Evolutionary conservation across 2,113 vertebrate species (phyloP), one percentile per base, ranked within the genome.

Genomic region (Tachysurus fulvidraco): DNA sequence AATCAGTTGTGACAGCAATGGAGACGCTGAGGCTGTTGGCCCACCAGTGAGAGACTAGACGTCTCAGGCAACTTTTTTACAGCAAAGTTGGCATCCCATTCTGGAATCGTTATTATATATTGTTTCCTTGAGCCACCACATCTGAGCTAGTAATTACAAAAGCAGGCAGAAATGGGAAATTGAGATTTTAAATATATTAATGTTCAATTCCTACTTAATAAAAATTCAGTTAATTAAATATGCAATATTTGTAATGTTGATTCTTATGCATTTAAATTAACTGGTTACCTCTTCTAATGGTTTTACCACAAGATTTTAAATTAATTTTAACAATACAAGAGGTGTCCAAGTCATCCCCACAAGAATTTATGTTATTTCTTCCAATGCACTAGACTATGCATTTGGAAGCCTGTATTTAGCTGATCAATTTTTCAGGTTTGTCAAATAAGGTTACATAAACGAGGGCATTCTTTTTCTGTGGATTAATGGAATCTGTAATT

Each of bases 1-100:
- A 94, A 94, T 92, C 91, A 92, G 90, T 93, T 93, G 90, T 94
- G 93, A 94, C 93, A 94, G 92, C 90, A 91, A 89, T 90, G 92
- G 94, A 93, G 93, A 93, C 92, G 81, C 91, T 89, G 90, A 91
- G 92, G 92, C 89, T 86, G 92, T 46, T 19, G 91, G 92, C 91
- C 89, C 81, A 91, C 92, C 90, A 0, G 81, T 13, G 19, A 81
- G 90, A 88, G 89, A 86, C 80, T 81, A 86, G 85, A 90, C 69
- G 69, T 44, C 69, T 92, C 90, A 73, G 90, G 90, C 86, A 90
- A 92, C 89, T 81, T 50, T 92, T 92, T 87, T 44, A 41, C 85
- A 90, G 91, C 93, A 92, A 81, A 65, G 3, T 65, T 89, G 78
- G 81, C 92, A 91, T 93, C 93, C 92, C 92, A 57, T 90, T 91